Evolutionary conservation across 2,888 invertebrate species (phyloP).

Genomic region (Drosophila barbarae): DNA sequence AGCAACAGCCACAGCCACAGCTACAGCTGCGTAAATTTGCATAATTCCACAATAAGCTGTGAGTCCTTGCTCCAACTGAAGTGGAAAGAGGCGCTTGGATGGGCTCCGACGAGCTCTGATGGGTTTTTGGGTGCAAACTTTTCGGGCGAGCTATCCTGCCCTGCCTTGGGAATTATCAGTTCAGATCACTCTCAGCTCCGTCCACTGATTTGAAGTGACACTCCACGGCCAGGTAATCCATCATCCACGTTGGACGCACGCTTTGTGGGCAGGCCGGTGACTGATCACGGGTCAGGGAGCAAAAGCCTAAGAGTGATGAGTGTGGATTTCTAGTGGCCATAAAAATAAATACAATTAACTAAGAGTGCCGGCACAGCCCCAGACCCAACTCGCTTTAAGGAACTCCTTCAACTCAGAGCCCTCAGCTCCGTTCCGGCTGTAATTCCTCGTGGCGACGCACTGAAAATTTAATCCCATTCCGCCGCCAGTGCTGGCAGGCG

Average conservation of each 20-base stretch:
- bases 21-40: conserved; percentile 53
- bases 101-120: not conserved
- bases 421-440: not conserved
- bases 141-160: not conserved
- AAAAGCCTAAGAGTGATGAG: conserved; percentile 6
- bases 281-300: conserved; percentile 7
- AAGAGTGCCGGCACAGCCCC: not conserved
- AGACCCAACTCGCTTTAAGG: conserved; percentile 1
- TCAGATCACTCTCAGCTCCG: conserved; percentile 14
- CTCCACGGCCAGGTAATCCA: conserved; percentile 16
- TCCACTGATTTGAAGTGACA: conserved; percentile 17
- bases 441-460: not conserved
- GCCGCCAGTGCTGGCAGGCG: not conserved
- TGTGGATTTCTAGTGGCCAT: not conserved
- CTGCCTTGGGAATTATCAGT: conserved; percentile 9
- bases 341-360: conserved; percentile 2
- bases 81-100: not conserved
- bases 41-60: conserved; percentile 61
- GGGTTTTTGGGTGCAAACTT: conserved; percentile 19
- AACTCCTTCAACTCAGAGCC: not conserved
- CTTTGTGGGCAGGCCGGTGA: conserved; percentile 6
- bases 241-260: conserved; percentile 13
- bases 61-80: conserved; percentile 27
- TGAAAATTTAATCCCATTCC: conserved; percentile 22
- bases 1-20: conserved; percentile 41